Evolutionary conservation across 2,797 vertebrate genomes (phyloP), one percentile per base, ranked within the genome.

Genomic region (Coccyzus lansbergi): DNA sequence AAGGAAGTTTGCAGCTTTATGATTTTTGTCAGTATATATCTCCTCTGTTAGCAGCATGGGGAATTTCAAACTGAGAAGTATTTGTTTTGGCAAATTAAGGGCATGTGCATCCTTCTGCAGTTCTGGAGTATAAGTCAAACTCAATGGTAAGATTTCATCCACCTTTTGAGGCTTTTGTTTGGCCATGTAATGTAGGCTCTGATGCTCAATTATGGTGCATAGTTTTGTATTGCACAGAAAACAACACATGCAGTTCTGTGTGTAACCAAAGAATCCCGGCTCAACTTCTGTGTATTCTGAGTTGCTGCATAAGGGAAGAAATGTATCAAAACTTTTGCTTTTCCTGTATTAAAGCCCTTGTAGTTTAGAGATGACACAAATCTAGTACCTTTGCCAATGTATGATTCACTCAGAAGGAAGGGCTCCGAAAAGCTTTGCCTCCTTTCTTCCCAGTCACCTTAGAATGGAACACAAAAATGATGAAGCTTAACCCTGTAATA

Each of bases 201-300:
- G 29, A 25, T 53, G 26, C 34, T 88, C 3, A 1, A 52, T 65
- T 86, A 22, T 1, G 17, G 15, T 19, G 29, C 25, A 18, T 19
- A 87, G 22, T 42, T 28, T 24, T 0, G 2, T 49, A 20, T 28
- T 42, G 22, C 29, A 60, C 42, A 65, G 82, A 86, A 86, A 82
- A 2, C 0, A 22, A 38, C 15, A 14, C 1, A 2, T 10, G 10
- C 36, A 42, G 15, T 62, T 63, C 56, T 69, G 11, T 74, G 16
- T 56, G 26, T 49, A 89, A 62, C 26, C 26, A 83, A 56, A 59
- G 59, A 87, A 76, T 67, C 19, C 12, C 44, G 62, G 22, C 15
- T 83, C 2, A 4, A 29, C 9, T 77, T 38, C n/a, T 40, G 13
- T 38, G 34, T 70, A 10, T 89, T 76, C 56, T 80, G 17, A 72